A percentile compares a stretch with the other conserved stretches of the same genome.
Conservation (phyloP, 2,113 vertebrate species). For the Ailuropoda melanoleuca region DNA sequence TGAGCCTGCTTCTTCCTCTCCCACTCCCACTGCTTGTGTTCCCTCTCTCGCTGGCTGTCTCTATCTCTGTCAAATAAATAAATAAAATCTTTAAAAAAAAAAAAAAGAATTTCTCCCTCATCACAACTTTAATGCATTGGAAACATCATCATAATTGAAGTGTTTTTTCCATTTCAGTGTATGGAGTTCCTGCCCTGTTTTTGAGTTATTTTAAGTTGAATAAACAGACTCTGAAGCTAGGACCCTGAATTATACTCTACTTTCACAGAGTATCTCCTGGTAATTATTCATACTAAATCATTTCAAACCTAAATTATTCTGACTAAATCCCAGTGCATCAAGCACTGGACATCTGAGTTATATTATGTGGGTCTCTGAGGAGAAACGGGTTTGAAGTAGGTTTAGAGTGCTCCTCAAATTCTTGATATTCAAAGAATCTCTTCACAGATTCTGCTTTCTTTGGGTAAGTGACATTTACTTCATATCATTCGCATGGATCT, state of each 20-base stretch:
- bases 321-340: not conserved
- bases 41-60: too few relatives aligned
- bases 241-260: not conserved
- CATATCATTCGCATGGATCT: not conserved
- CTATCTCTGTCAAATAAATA: too few relatives aligned
- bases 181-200: not conserved
- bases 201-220: not conserved
- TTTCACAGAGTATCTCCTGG: not conserved
- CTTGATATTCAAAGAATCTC: not conserved
- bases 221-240: not conserved
- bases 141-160: not conserved
- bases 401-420: not conserved
- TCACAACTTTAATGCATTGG: slow-evolving; percentile 17
- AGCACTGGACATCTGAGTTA: not conserved
- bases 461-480: not conserved
- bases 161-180: not conserved
- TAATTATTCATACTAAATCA: not conserved
- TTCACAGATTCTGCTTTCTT: not conserved
- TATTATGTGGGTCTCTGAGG: not conserved
- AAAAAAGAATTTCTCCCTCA: not conserved
- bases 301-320: not conserved
- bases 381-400: not conserved
- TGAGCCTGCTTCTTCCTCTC: too few relatives aligned
- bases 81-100: too few relatives aligned
- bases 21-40: too few relatives aligned